Evolutionary conservation across 2,113 vertebrate species (phyloP).

Genomic region (Scomber scombrus): DNA sequence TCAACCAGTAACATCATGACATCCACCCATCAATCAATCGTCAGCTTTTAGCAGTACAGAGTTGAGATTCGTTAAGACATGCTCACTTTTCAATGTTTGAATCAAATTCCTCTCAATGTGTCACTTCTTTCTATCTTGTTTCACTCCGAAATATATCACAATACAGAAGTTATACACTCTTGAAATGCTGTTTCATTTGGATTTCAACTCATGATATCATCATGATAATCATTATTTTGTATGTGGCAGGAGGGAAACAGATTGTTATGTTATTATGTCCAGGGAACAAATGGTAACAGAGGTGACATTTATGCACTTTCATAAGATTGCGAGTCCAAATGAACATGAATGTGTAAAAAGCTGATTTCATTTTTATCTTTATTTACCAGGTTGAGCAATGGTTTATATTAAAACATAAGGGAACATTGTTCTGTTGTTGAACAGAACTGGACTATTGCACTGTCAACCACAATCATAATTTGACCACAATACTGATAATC

Average conservation of each 20-base stretch:
- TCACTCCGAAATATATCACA: too few species aligned
- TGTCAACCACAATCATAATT: conserved; percentile 4
- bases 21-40: too few species aligned
- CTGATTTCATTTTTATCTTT: background rate
- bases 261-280: background rate
- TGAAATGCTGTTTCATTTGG: too few species aligned
- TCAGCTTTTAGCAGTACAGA: too few species aligned
- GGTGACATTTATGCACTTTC: background rate
- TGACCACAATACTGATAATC: conserved; percentile 5
- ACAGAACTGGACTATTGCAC: background rate
- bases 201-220: background rate
- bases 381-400: too few species aligned
- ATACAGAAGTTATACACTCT: too few species aligned
- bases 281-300: background rate
- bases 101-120: too few species aligned
- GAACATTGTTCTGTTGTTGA: background rate
- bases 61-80: too few species aligned
- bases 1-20: too few species aligned
- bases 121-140: too few species aligned
- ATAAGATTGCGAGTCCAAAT: background rate
- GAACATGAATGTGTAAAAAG: background rate
- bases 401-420: background rate
- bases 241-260: background rate
- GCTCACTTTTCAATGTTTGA: too few species aligned
- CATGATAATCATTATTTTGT: conserved; percentile 1